Conservation (phyloP, 1,140 invertebrate genomes). For the Neuroterus valhalla region DNA sequence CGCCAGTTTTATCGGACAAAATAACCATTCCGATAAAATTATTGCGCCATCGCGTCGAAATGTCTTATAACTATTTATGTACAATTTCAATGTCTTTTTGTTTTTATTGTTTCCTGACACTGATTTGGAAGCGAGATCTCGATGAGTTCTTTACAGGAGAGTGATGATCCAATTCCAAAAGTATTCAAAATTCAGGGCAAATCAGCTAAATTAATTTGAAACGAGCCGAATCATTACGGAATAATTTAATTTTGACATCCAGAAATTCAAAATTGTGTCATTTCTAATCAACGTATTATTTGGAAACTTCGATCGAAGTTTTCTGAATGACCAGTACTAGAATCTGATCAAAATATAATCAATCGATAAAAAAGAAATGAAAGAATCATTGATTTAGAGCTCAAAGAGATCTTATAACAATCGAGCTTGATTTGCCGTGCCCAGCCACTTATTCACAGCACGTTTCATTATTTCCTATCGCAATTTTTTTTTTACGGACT, state of each 20-base stretch:
- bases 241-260: too few species aligned
- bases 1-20: too few species aligned
- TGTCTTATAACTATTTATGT: conserved; percentile 35
- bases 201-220: too few species aligned
- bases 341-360: conserved; percentile 6
- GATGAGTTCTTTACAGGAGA: conserved; percentile 14
- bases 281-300: too few species aligned
- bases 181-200: too few species aligned
- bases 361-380: background rate
- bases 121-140: background rate
- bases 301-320: too few species aligned
- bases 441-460: conserved; percentile 65
- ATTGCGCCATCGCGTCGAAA: background rate
- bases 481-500: conserved; percentile 40
- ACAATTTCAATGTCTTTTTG: conserved; percentile 15
- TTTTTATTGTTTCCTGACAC: conserved; percentile 19
- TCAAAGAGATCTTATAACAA: conserved; percentile 30
- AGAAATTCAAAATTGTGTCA: too few species aligned
- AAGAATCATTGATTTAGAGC: background rate
- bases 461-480: conserved; percentile 50
- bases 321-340: background rate
- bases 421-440: conserved; percentile 51
- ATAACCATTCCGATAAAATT: too few species aligned
- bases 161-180: background rate
- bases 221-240: too few species aligned